Conservation (phyloP, 2,113 vertebrate genomes). For the Campylomormyrus tamandua region DNA sequence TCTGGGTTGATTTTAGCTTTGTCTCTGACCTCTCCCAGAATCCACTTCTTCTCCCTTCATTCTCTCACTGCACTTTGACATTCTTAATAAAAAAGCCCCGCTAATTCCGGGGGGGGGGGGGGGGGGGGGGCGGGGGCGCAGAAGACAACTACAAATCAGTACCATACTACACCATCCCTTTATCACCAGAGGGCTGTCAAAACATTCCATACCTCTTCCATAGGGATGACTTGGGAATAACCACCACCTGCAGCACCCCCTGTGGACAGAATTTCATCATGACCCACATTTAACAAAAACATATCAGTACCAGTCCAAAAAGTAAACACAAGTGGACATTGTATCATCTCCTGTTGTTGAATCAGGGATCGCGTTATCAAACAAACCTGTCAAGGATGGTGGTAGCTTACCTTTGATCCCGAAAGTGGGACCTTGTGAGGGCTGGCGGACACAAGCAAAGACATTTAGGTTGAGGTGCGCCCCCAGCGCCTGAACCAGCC, state of each 20-base stretch:
- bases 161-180: not conserved
- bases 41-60: not conserved
- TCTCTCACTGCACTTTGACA: not conserved
- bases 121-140: not conserved
- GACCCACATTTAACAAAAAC: not conserved
- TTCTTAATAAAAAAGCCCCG: not conserved
- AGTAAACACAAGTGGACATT: not conserved
- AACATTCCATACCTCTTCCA: conserved; percentile 83
- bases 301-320: not conserved
- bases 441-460: conserved; percentile 93
- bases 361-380: not conserved
- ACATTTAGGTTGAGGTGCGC: conserved; percentile 84
- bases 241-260: conserved; percentile 96
- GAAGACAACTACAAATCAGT: not conserved
- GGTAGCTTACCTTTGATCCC: conserved; percentile 84
- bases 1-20: not conserved
- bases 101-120: not conserved
- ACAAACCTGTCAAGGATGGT: not conserved
- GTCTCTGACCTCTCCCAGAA: not conserved
- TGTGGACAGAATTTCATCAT: conserved; percentile 47
- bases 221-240: conserved; percentile 94
- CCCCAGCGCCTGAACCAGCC: conserved; percentile 86
- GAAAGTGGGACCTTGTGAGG: conserved; percentile 95
- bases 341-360: not conserved
- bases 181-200: not conserved